Base-by-base conservation (phyloP, 2,888 invertebrate genomes). In the Ennomos erosarius region DNA sequence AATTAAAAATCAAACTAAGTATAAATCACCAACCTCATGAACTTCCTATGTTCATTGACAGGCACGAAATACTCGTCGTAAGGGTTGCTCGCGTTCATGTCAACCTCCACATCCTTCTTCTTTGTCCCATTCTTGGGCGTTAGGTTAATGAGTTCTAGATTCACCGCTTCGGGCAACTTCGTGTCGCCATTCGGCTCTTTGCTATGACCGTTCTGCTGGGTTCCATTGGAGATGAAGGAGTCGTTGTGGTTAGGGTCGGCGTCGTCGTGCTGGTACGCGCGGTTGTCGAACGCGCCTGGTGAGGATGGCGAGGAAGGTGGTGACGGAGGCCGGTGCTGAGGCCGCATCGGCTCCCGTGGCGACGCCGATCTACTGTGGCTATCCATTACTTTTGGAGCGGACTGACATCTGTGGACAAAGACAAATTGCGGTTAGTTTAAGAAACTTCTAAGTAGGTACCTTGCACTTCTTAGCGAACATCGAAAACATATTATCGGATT, bases 41-140 rank as follows among this genome's bases (percentile, higher is more conserved):
- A 96, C 89, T 97, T 97, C 80, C 95, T 94, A 84, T 96, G 96
- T 79, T 96, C 96, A 81, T 97, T 96, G 66, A 97, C 96, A 35
- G 97, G 96, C 64, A 97, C 96, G 82, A 97, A 97, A 85, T 97
- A 97, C 76, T 97, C 96, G 75, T 96, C 96, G 82, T 96, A 96
- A 6, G 96, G 95, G 81, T 96, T 96, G 37, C 94, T 93, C 16
- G 95, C 92, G 68, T 94, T 94, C 73, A 94, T 93, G 65, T 95
- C 95, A 0, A 94, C 93, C 65, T 94, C 94, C 6, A 94, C 94
- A 58, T 95, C 95, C 79, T 95, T 95, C 83, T 95, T 95, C 70
- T 93, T 94, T 1, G 93, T 93, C 8, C 94, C 94, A 69, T 94
- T 94, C 68, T 93, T 88, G 47, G 93, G 90, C 26, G 92, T 95